A percentile compares a stretch with the other conserved stretches of the same genome.
Conservation (phyloP, 2,797 vertebrate genomes). For the Chaetophractus vellerosus region DNA sequence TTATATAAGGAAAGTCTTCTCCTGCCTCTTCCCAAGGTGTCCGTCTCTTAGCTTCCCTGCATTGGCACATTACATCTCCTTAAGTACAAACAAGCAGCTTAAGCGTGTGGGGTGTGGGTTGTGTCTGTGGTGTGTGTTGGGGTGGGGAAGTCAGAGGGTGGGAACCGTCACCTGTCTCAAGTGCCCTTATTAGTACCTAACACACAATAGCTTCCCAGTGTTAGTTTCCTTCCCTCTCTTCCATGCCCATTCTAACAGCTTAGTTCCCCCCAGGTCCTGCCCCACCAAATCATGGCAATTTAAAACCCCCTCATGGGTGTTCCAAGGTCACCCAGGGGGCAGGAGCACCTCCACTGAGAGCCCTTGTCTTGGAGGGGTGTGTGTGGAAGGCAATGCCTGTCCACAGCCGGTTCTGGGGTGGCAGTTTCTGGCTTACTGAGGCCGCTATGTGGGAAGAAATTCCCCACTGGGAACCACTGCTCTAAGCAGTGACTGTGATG, state of each 20-base stretch:
- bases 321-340: background rate
- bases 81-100: background rate
- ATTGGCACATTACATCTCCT: background rate
- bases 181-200: background rate
- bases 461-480: background rate
- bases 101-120: accelerated
- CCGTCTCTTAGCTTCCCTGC: background rate
- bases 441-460: background rate
- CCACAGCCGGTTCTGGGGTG: background rate
- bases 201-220: background rate
- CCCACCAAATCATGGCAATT: background rate
- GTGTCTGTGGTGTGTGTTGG: background rate
- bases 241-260: background rate
- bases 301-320: background rate
- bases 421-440: background rate
- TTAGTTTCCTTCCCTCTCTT: background rate
- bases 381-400: background rate
- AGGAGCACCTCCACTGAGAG: background rate
- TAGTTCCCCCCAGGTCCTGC: background rate
- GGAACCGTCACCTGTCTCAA: background rate
- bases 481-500: background rate
- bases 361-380: background rate
- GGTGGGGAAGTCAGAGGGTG: background rate
- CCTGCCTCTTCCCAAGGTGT: background rate
- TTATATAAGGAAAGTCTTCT: background rate